phyloP scores from a whole-genome alignment of 2,113 vertebrate species.

The Falcunculus frontatus region DNA sequence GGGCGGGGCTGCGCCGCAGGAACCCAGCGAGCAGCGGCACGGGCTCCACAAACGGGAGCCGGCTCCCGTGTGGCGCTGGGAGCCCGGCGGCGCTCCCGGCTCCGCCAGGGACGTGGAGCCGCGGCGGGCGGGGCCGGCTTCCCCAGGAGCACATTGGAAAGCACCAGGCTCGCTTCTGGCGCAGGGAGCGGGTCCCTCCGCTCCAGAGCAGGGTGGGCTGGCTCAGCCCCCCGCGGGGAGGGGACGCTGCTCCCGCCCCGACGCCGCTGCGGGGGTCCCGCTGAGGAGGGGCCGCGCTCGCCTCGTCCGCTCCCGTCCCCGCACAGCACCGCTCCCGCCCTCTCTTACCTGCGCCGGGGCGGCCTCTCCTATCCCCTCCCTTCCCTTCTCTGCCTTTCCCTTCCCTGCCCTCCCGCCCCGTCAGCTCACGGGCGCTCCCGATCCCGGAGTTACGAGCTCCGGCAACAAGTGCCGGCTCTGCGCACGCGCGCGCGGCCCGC shows the following conservation, averaged over 20 bases:
- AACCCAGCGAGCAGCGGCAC: rapidly evolving
- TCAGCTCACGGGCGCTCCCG: not conserved
- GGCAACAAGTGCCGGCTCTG: not conserved
- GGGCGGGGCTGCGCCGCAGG: not conserved
- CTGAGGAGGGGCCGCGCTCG: not conserved
- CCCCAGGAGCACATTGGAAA: not conserved
- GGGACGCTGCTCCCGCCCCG: not conserved
- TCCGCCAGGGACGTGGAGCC: not conserved
- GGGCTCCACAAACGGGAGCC: not conserved
- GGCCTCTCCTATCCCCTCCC: not conserved
- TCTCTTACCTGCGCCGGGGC: not conserved
- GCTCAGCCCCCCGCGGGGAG: not conserved
- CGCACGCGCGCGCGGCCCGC: not conserved
- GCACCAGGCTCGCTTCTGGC: rapidly evolving
- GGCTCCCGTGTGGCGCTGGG: rapidly evolving
- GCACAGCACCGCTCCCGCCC: not conserved
- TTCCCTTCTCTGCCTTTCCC: not conserved
- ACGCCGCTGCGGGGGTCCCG: not conserved
- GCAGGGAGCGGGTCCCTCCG: not conserved
- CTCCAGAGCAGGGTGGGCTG: not conserved
- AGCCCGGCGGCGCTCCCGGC: not conserved
- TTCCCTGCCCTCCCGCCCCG: not conserved
- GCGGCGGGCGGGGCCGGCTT: not conserved
- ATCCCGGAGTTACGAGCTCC: not conserved
- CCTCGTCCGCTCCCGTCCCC: not conserved